Conservation (phyloP, 2,888 invertebrate genomes). For the Polydrusus pterygomalis region DNA sequence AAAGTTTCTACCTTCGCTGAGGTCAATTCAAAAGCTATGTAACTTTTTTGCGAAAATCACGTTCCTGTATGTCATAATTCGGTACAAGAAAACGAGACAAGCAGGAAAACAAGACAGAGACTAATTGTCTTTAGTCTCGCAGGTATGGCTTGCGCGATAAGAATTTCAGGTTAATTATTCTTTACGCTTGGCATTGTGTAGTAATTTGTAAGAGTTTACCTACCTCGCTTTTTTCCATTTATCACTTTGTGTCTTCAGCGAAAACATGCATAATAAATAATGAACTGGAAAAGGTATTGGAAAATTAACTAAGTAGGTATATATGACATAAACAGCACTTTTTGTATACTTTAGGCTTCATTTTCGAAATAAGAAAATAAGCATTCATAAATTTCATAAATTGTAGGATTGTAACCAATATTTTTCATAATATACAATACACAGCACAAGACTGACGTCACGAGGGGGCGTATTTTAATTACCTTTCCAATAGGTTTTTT, state of each 20-base stretch:
- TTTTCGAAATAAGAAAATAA: too few relatives aligned
- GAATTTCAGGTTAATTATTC: constrained; percentile 41
- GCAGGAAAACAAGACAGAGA: constrained; percentile 20
- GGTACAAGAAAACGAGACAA: constrained; percentile 15
- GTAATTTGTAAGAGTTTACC: constrained; percentile 23
- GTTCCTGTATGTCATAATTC: constrained; percentile 15
- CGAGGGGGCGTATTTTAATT: too few relatives aligned
- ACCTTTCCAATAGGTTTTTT: too few relatives aligned
- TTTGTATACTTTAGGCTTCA: too few relatives aligned
- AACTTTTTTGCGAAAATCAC: constrained; percentile 17
- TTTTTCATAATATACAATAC: too few relatives aligned
- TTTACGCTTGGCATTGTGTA: constrained; percentile 12
- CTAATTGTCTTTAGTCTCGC: constrained; percentile 17
- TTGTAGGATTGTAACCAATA: too few relatives aligned
- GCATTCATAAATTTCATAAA: too few relatives aligned
- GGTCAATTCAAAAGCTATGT: not conserved
- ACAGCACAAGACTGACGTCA: too few relatives aligned
- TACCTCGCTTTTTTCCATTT: constrained; percentile 18
- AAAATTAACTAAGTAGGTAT: not conserved
- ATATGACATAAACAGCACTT: too few relatives aligned
- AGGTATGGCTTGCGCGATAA: constrained; percentile 11
- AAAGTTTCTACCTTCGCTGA: not conserved
- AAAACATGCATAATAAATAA: constrained; percentile 12
- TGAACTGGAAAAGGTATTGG: not conserved
- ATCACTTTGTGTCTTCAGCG: constrained; percentile 15